A percentile compares a stretch with the other conserved stretches of the same genome.
phyloP scores from a whole-genome alignment of 1,140 invertebrate genomes.

The Drosophila nigrodunni region DNA sequence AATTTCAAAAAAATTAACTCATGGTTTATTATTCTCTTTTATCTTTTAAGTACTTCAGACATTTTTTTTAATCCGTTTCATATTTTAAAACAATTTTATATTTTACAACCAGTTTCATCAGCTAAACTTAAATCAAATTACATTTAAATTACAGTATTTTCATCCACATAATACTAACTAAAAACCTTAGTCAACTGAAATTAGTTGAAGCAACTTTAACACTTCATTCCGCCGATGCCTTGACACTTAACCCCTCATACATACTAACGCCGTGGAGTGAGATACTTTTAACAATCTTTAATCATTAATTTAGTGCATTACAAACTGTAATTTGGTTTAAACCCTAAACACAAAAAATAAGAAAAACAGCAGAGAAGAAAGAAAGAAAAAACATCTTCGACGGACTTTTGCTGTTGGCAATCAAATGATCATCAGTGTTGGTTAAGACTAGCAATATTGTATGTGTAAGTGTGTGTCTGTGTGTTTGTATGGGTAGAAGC shows the following conservation, averaged over 20 bases:
- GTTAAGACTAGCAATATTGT: slow-evolving; percentile 11
- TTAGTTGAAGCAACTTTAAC: background rate
- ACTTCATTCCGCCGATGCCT: slow-evolving; percentile 2
- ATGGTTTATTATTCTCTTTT: no score
- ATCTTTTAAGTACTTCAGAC: no score
- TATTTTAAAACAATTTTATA: no score
- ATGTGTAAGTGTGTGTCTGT: background rate
- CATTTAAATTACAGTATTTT: background rate
- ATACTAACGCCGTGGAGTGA: slow-evolving; percentile 8
- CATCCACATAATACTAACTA: background rate
- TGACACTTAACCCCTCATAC: background rate
- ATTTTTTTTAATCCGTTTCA: no score
- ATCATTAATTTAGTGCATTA: slow-evolving; percentile 20
- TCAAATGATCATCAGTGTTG: slow-evolving; percentile 50
- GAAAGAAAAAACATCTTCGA: slow-evolving; percentile 20
- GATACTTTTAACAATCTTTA: slow-evolving; percentile 8
- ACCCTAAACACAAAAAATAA: background rate
- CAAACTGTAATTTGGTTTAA: slow-evolving; percentile 24
- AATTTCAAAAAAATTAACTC: no score
- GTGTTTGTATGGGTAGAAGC: slow-evolving; percentile 49
- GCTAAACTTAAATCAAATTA: background rate
- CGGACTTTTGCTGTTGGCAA: slow-evolving; percentile 32
- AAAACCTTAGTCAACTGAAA: background rate
- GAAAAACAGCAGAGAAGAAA: no score
- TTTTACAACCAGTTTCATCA: background rate